A percentile compares a stretch with the other conserved stretches of the same genome.
These are phyloP conservation scores for Leucophenga varia DNA, from an alignment of 1,140 invertebrate genomes.

Conservation along the genomic window DNA sequence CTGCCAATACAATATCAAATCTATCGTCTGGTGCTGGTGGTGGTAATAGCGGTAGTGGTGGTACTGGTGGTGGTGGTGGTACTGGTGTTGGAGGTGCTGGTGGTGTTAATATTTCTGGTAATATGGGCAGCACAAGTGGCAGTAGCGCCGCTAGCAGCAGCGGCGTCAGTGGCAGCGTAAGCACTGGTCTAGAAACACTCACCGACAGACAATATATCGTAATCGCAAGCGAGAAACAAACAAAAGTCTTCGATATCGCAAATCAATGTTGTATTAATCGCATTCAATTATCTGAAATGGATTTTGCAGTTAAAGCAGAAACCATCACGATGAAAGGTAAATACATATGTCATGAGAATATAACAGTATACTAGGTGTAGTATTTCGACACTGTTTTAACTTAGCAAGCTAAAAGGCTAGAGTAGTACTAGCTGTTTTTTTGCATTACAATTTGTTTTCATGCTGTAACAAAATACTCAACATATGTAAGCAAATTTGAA, in stretches of 20 bases:
- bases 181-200: conserved; percentile 59
- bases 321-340: conserved; percentile 89
- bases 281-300: conserved; percentile 80
- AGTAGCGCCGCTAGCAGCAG: conserved; percentile 46
- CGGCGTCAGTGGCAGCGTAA: conserved; percentile 56
- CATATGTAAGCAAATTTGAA: no score
- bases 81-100: conserved; percentile 4
- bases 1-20: conserved; percentile 56
- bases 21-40: conserved; percentile 25
- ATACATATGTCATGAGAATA: no score
- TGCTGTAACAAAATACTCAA: no score
- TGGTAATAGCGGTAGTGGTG: conserved; percentile 3
- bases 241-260: conserved; percentile 88
- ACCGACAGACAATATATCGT: conserved; percentile 90
- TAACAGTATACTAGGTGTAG: no score
- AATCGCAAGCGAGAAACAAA: conserved; percentile 92
- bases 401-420: no score
- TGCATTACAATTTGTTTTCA: no score
- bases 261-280: conserved; percentile 90
- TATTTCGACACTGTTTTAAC: no score
- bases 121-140: conserved; percentile 29
- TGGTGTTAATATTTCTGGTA: no score
- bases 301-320: conserved; percentile 93
- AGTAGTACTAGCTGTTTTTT: no score
- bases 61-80: neutral